These are phyloP conservation scores for Cetoscarus ocellatus DNA, from an alignment of 2,797 vertebrate genomes.

Conservation along the genomic window DNA sequence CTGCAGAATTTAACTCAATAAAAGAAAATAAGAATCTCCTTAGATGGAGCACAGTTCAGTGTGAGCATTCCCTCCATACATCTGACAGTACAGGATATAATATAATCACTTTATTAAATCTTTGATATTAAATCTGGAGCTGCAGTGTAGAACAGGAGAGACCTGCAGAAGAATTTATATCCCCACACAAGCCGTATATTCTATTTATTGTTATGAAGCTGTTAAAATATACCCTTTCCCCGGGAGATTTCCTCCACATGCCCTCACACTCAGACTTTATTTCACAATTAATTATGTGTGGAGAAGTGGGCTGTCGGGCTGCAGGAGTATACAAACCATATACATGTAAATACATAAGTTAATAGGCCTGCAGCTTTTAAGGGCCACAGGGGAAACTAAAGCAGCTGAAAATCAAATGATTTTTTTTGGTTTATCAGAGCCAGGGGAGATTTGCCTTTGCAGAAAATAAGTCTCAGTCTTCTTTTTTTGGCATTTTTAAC, in stretches of 20 bases:
- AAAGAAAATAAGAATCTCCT: constrained; percentile 15
- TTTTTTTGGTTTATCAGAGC: constrained; percentile 6
- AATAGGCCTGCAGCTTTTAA: constrained; percentile 20
- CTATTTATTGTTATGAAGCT: constrained; percentile 46
- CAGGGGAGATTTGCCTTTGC: constrained; percentile 31
- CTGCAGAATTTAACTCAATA: constrained; percentile 6
- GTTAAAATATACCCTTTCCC: constrained; percentile 38
- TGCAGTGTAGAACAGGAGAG: constrained; percentile 6
- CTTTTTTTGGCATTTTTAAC: constrained; percentile 60
- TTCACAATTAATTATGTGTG: constrained; percentile 52
- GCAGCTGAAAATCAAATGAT: constrained; percentile 41
- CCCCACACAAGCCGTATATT: constrained; percentile 15
- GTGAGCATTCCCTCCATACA: constrained; percentile 6
- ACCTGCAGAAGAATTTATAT: constrained; percentile 36
- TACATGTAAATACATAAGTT: constrained; percentile 46
- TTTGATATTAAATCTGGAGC: constrained; percentile 44
- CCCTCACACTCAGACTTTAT: constrained; percentile 33
- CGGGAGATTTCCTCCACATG: constrained; percentile 33
- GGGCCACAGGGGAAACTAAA: constrained; percentile 17
- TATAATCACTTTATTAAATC: constrained; percentile 45
- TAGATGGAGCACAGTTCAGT: constrained; percentile 14
- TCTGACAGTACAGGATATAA: constrained; percentile 38
- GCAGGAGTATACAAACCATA: constrained; percentile 42
- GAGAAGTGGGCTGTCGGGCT: constrained; percentile 19
- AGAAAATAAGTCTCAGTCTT: constrained; percentile 45